Percentiles rank a stretch among this genome's conserved stretches.
Evolutionary conservation across 2,113 vertebrate species (phyloP).

Genomic region (Takifugu bimaculatus): DNA sequence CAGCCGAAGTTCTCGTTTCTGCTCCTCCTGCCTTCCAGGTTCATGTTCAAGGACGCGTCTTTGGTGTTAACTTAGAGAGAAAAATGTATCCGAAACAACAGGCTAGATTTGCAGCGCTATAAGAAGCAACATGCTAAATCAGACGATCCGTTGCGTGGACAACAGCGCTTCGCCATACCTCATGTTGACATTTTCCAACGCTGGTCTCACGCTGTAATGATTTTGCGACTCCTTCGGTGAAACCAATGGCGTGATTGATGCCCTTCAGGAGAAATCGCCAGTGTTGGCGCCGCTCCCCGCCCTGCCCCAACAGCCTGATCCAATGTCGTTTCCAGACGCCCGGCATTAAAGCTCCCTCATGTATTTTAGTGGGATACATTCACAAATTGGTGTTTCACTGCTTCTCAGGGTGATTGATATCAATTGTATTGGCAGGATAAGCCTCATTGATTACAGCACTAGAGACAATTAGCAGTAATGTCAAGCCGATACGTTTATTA

Average conservation of each 20-base stretch:
- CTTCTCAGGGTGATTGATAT: slow-evolving; percentile 12
- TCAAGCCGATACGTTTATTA: slow-evolving; percentile 25
- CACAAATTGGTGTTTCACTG: not conserved
- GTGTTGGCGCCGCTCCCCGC: not conserved
- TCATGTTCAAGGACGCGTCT: too few relatives aligned
- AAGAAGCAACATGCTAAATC: not conserved
- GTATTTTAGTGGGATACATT: slow-evolving; percentile 25
- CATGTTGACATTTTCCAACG: slow-evolving; percentile 40
- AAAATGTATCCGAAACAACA: too few relatives aligned
- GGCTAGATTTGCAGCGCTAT: too few relatives aligned
- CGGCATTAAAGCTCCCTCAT: slow-evolving; percentile 29
- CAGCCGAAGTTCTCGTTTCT: too few relatives aligned
- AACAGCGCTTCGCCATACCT: slow-evolving; percentile 12
- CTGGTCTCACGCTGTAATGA: slow-evolving; percentile 17
- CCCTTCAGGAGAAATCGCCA: slow-evolving; percentile 36
- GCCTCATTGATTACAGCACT: slow-evolving; percentile 24
- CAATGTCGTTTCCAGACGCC: slow-evolving; percentile 56
- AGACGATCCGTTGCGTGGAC: slow-evolving; percentile 6
- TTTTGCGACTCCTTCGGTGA: slow-evolving; percentile 26
- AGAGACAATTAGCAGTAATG: slow-evolving; percentile 23
- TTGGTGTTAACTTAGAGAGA: too few relatives aligned
- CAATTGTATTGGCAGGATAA: slow-evolving; percentile 22
- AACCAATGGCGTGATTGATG: slow-evolving; percentile 41
- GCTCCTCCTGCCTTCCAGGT: too few relatives aligned
- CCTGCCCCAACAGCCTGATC: slow-evolving; percentile 26